Percentiles rank a stretch among this genome's conserved stretches.
Conservation (phyloP, 2,797 vertebrate genomes). For the Limosa lapponica region DNA sequence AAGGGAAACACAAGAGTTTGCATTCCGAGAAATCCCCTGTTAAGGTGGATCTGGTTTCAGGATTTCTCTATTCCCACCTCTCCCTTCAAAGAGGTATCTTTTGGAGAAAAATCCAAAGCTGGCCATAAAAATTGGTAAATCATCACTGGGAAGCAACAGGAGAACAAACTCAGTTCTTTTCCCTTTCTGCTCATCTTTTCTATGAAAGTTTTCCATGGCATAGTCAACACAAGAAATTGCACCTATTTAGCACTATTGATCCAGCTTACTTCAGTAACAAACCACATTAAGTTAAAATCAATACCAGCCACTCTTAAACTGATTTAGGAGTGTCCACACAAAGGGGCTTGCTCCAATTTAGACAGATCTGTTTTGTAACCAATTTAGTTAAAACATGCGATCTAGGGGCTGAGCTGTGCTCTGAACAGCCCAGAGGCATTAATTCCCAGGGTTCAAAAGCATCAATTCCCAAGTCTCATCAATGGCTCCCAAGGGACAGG, state of each 20-base stretch:
- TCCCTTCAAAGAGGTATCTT: not conserved
- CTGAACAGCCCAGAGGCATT: not conserved
- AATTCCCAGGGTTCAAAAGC: constrained; percentile 20
- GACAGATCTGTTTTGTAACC: constrained; percentile 43
- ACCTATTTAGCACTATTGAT: constrained; percentile 69
- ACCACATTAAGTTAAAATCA: constrained; percentile 70
- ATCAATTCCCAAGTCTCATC: constrained; percentile 4
- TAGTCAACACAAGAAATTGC: constrained; percentile 45
- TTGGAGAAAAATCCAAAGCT: not conserved
- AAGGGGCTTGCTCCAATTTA: constrained; percentile 53
- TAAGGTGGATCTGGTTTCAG: not conserved
- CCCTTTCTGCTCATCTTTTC: not conserved
- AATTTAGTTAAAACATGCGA: constrained; percentile 24
- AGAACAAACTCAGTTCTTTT: not conserved
- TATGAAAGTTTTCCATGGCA: constrained; percentile 8
- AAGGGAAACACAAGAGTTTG: not conserved
- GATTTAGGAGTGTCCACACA: constrained; percentile 66
- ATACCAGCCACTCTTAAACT: constrained; percentile 63
- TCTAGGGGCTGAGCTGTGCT: not conserved
- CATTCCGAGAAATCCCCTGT: not conserved
- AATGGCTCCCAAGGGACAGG: not conserved
- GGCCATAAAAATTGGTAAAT: not conserved
- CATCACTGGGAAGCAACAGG: not conserved
- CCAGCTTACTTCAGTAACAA: constrained; percentile 66
- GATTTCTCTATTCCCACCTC: not conserved